phyloP scores from a whole-genome alignment of 1,140 invertebrate species.

The Drosophila azteca region DNA sequence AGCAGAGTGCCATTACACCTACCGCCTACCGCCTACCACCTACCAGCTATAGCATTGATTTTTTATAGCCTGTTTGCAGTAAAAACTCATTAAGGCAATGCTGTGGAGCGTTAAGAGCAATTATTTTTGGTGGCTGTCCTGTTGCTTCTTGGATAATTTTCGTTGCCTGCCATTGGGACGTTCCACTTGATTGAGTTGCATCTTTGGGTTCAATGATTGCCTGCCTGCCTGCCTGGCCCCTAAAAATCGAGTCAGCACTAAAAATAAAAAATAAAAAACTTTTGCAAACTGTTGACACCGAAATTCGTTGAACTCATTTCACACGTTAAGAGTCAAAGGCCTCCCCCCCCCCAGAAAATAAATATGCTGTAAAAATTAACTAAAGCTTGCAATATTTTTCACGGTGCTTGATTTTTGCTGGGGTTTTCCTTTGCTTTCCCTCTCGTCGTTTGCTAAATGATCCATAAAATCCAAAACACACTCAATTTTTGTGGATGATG shows the following conservation, averaged over 20 bases:
- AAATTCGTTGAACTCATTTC: constrained; percentile 74
- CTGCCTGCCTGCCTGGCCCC: not conserved
- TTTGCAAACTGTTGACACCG: constrained; percentile 70
- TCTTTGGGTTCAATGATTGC: constrained; percentile 55
- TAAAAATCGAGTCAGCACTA: constrained; percentile 31
- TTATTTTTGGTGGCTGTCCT: constrained; percentile 11
- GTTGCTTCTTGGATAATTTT: constrained; percentile 6
- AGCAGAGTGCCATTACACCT: constrained; percentile 10
- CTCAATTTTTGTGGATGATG: constrained; percentile 23
- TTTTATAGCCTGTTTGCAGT: constrained; percentile 6
- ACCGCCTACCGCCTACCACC: not conserved
- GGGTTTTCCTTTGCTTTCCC: constrained; percentile 17
- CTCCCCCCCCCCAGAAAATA: constrained; percentile 29
- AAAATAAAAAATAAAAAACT: constrained; percentile 44
- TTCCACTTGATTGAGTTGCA: constrained; percentile 59
- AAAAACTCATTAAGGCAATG: constrained; percentile 36
- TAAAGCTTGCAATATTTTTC: constrained; percentile 55
- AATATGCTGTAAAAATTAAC: not conserved
- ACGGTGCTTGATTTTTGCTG: constrained; percentile 26
- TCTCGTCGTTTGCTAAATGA: constrained; percentile 57
- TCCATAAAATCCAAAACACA: constrained; percentile 60
- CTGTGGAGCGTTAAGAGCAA: constrained; percentile 37
- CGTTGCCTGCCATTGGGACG: constrained; percentile 19
- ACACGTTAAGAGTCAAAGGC: constrained; percentile 55
- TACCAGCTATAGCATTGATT: constrained; percentile 12